Base-by-base conservation (phyloP, 2,888 invertebrate species). In the Ryuthela nishihirai region DNA sequence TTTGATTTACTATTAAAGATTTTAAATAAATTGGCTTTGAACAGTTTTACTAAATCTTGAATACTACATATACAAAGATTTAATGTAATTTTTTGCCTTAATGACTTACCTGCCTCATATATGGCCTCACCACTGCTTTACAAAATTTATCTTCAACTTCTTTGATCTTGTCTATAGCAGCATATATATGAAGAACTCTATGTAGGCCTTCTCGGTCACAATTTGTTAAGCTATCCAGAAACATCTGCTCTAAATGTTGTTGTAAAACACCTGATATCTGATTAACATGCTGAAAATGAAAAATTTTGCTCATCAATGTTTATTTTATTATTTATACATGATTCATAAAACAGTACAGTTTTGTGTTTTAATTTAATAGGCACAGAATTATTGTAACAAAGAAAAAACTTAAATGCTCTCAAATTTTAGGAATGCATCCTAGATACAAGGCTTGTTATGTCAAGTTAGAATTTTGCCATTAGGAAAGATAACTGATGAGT, bases 81-180 rank as follows among this genome's bases (percentile, higher is more conserved):
- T n/a, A n/a, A n/a, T n/a, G n/a, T n/a, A n/a, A n/a, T n/a, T n/a
- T 21, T 26, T 18, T 40, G 15, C 1, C 17, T 20, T 23, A 35
- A 39, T 64, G 35, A 18, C 66, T 48, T 59, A 75, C 74, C 70
- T 81, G 79, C 69, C 82, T 80, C 71, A 90, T 76, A 50, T 81
- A 77, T 4, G 86, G 85, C 36, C 81, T 78, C 12, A 89, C 80
- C 6, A 87, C 78, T 71, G 84, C 80, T 64, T 81, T 80, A 62
- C 83, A 79, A 67, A 88, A 82, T 3, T 86, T 77, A 54, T 78
- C 76, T 74, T 92, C 89, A 0, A 87, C 88, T 69, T 84, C 83
- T 44, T 67, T 70, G 45, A 83, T 81, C 72, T 83, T 82, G 69
- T 84, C 83, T 62, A 89, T 79, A 25, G 83, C 81, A 6, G 83